Evolutionary conservation across 2,888 invertebrate species (phyloP).

Genomic region (Colostygia pectinataria): DNA sequence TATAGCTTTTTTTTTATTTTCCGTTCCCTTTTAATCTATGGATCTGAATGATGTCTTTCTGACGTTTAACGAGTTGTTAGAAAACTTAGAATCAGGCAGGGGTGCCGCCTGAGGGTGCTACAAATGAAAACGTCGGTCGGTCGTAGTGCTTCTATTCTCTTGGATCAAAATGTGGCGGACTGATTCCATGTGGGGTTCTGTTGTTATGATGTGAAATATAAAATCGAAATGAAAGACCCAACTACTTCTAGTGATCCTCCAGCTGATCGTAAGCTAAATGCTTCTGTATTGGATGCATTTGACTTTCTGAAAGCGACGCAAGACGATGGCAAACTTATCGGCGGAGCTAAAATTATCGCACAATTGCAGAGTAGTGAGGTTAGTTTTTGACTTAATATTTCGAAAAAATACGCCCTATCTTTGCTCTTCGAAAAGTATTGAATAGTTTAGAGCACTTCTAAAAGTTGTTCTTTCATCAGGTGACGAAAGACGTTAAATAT

Average conservation of each 20-base stretch:
- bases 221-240: constrained; percentile 62
- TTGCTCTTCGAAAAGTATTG: neutral
- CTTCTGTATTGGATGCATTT: constrained; percentile 72
- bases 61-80: too few species aligned
- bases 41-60: too few species aligned
- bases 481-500: constrained; percentile 85
- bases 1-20: too few species aligned
- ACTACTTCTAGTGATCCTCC: constrained; percentile 39
- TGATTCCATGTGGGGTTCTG: constrained; percentile 47
- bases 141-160: too few species aligned
- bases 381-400: constrained; percentile 41
- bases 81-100: too few species aligned
- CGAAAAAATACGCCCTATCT: neutral
- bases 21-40: too few species aligned
- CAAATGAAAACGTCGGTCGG: too few species aligned
- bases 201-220: constrained; percentile 31
- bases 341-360: constrained; percentile 70
- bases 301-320: constrained; percentile 63
- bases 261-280: constrained; percentile 52
- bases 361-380: constrained; percentile 68
- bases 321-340: constrained; percentile 64
- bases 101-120: too few species aligned
- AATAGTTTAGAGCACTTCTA: neutral
- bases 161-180: constrained; percentile 12
- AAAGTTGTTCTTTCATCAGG: constrained; percentile 64